phyloP scores from a whole-genome alignment of 1,140 invertebrate species.

The Drosophila ohnishii region DNA sequence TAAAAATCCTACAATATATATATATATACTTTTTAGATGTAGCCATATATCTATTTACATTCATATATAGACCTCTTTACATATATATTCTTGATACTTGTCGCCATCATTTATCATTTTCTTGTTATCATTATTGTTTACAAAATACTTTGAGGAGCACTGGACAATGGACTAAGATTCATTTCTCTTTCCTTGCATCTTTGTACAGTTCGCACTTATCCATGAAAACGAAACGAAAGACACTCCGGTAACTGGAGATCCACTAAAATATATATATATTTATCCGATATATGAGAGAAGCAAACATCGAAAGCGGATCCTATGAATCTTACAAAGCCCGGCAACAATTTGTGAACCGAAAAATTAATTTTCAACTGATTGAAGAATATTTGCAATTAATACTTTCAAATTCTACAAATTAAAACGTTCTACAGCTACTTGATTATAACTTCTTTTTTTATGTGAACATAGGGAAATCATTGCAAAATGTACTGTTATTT shows the following conservation, averaged over 20 bases:
- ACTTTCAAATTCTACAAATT: slow-evolving; percentile 58
- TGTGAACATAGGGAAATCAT: slow-evolving; percentile 29
- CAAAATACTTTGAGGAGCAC: slow-evolving; percentile 83
- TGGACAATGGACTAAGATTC: slow-evolving; percentile 79
- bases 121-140: slow-evolving; percentile 81
- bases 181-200: slow-evolving; percentile 42
- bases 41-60: slow-evolving; percentile 46
- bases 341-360: background rate
- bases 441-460: slow-evolving; percentile 9
- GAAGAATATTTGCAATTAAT: slow-evolving; percentile 25
- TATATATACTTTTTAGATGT: slow-evolving; percentile 28
- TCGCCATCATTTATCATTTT: slow-evolving; percentile 22
- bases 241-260: slow-evolving; percentile 20
- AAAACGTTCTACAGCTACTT: slow-evolving; percentile 57
- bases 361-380: background rate
- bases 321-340: slow-evolving; percentile 45
- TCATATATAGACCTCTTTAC: slow-evolving; percentile 35
- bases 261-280: slow-evolving; percentile 21
- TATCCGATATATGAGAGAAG: slow-evolving; percentile 16
- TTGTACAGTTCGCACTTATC: slow-evolving; percentile 62
- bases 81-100: slow-evolving; percentile 48
- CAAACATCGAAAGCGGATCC: slow-evolving; percentile 34
- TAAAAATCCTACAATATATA: slow-evolving; percentile 58
- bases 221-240: slow-evolving; percentile 52
- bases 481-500: too few relatives aligned